Evolutionary conservation across 2,797 vertebrate genomes (phyloP), one percentile per base, ranked within the genome.

Genomic region (Alauda arvensis): DNA sequence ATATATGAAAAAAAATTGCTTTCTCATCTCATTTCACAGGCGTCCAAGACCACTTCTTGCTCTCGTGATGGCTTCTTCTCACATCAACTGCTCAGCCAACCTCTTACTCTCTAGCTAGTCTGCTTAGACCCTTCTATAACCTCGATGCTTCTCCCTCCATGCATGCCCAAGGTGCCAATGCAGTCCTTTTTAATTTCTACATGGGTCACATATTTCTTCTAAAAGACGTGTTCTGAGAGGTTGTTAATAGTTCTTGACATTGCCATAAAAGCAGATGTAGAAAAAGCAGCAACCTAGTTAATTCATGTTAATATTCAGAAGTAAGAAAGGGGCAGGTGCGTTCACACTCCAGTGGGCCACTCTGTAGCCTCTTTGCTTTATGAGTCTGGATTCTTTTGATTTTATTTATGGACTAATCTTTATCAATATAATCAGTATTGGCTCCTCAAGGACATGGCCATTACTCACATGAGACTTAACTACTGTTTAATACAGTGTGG

Each of bases 401-500:
- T 45, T 76, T 89, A 67, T 51, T 75, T 66, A 87, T 43, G 59
- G 70, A 69, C 65, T 85, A 76, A 52, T 42, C 51, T 70, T 88
- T 90, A 93, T 89, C 91, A 89, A 74, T 60, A 83, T n/a, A 14
- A 71, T 61, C 43, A 70, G n/a, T 59, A 60, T 51, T 70, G 43
- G 10, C 29, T 93, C n/a, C 51, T 91, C 53, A 89, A 89, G 56
- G 40, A 59, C 66, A 75, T 33, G 69, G 34, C 19, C 26, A 24
- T 77, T 81, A 42, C 10, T 86, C 3, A 3, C 37, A 20, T 49
- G 42, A 63, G n/a, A 63, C 6, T 76, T 70, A 71, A 51, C 25
- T 61, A 43, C 34, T 87, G 10, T 42, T 8, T 65, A 40, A 62
- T 29, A 42, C 26, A 60, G 43, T 14, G 11, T 51, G 20, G 9